Percentiles rank a stretch among this genome's conserved stretches.
Conservation (phyloP, 2,113 vertebrate genomes). For the Apodemus speciosus region DNA sequence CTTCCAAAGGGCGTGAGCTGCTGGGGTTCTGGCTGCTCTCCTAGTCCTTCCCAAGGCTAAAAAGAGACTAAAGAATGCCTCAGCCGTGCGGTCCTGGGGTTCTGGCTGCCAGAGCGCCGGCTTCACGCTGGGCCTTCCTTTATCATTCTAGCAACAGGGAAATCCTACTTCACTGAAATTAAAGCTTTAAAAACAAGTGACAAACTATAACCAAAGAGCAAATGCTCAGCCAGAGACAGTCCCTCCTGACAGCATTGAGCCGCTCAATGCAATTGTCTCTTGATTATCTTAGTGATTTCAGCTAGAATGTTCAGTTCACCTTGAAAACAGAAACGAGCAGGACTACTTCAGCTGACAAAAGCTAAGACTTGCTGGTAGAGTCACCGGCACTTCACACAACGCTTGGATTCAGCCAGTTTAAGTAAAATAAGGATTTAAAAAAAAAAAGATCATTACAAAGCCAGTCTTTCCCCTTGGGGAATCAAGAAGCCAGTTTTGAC, state of each 20-base stretch:
- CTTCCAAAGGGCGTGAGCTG: slow-evolving; percentile 5
- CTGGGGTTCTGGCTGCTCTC: background rate
- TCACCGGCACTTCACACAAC: slow-evolving; percentile 82
- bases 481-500: slow-evolving; percentile 85
- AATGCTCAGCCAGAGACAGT: slow-evolving; percentile 78
- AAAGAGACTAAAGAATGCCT: slow-evolving; percentile 62
- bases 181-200: slow-evolving; percentile 70
- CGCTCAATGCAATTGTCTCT: slow-evolving; percentile 57
- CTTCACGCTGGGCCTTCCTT: slow-evolving; percentile 60
- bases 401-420: slow-evolving; percentile 82
- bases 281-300: slow-evolving; percentile 60
- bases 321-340: slow-evolving; percentile 71
- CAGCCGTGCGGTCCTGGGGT: background rate
- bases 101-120: slow-evolving; percentile 56
- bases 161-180: slow-evolving; percentile 62
- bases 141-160: slow-evolving; percentile 24
- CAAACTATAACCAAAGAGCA: slow-evolving; percentile 73
- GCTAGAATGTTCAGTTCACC: slow-evolving; percentile 76
- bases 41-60: slow-evolving; percentile 59
- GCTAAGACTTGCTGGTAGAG: slow-evolving; percentile 78
- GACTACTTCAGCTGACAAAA: slow-evolving; percentile 71
- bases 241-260: slow-evolving; percentile 76
- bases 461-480: slow-evolving; percentile 86
- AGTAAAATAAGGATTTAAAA: slow-evolving; percentile 87
- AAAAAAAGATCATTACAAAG: slow-evolving; percentile 85